These are phyloP conservation scores for Lethocerus indicus DNA, from an alignment of 1,140 invertebrate genomes.

Conservation along the genomic window DNA sequence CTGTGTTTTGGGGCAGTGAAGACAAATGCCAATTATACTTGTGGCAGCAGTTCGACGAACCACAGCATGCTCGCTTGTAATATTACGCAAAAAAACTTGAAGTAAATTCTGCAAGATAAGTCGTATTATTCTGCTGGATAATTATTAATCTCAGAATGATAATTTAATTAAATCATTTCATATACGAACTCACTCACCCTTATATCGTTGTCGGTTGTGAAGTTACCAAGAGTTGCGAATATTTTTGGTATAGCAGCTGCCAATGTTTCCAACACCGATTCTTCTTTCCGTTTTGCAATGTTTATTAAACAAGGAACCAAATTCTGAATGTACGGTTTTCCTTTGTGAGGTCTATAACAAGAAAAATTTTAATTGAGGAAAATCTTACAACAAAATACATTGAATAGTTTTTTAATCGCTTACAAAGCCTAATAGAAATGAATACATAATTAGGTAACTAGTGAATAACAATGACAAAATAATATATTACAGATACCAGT, in stretches of 20 bases:
- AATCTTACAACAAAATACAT: too few species aligned
- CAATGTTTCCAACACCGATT: conserved; percentile 53
- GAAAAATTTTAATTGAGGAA: too few species aligned
- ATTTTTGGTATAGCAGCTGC: conserved; percentile 47
- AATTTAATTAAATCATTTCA: neutral
- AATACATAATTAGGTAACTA: too few species aligned
- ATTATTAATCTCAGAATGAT: neutral
- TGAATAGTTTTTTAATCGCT: too few species aligned
- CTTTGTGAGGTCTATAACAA: conserved; percentile 43
- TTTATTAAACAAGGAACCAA: conserved; percentile 47
- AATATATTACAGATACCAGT: too few species aligned
- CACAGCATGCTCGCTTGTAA: conserved; percentile 36
- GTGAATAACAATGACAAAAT: too few species aligned
- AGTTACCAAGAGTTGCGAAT: conserved; percentile 47
- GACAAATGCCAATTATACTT: conserved; percentile 42
- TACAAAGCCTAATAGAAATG: too few species aligned
- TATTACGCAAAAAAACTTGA: conserved; percentile 44
- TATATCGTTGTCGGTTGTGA: conserved; percentile 55
- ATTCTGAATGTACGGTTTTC: conserved; percentile 56
- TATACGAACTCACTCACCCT: conserved; percentile 35
- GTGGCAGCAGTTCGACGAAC: conserved; percentile 43
- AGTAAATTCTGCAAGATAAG: conserved; percentile 34
- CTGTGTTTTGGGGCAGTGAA: conserved; percentile 40
- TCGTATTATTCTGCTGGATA: too few species aligned
- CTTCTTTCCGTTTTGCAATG: conserved; percentile 50